Percentiles rank a stretch among this genome's conserved stretches.
Conservation (phyloP, 2,797 vertebrate species). For the Microctenopoma lineatum region DNA sequence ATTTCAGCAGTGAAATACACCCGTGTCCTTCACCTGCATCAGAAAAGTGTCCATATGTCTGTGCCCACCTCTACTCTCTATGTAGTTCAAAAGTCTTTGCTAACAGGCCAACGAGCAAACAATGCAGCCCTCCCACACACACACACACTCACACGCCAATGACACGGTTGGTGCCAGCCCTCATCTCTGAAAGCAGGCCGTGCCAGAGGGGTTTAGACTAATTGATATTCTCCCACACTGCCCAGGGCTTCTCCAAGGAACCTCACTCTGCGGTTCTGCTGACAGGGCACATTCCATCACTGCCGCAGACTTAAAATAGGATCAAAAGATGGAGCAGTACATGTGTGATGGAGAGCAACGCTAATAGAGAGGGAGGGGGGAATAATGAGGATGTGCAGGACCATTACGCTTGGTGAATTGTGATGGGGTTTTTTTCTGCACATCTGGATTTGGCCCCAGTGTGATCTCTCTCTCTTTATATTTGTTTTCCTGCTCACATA, state of each 20-base stretch:
- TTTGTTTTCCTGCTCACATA: conserved; percentile 5
- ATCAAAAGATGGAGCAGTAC: conserved; percentile 69
- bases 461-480: conserved; percentile 6
- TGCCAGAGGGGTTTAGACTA: conserved; percentile 64
- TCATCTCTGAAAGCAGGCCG: conserved; percentile 40
- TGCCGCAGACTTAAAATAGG: conserved; percentile 80
- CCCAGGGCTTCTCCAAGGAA: conserved; percentile 79
- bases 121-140: not conserved
- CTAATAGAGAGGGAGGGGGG: conserved; percentile 10
- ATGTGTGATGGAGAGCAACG: conserved; percentile 26
- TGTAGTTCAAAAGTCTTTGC: not conserved
- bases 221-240: conserved; percentile 82
- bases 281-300: conserved; percentile 79
- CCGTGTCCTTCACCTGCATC: conserved; percentile 37
- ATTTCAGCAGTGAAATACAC: conserved; percentile 26
- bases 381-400: conserved; percentile 38
- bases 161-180: conserved; percentile 39
- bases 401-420: conserved; percentile 38
- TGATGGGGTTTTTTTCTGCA: conserved; percentile 25
- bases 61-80: conserved; percentile 22
- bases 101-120: conserved; percentile 1
- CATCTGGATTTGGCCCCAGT: conserved; percentile 5
- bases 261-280: conserved; percentile 77
- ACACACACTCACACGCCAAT: not conserved
- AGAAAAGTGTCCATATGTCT: conserved; percentile 55